These are phyloP conservation scores for Orbicella faveolata DNA, from an alignment of 64 coral and sea anemone species.

Conservation along the genomic window DNA sequence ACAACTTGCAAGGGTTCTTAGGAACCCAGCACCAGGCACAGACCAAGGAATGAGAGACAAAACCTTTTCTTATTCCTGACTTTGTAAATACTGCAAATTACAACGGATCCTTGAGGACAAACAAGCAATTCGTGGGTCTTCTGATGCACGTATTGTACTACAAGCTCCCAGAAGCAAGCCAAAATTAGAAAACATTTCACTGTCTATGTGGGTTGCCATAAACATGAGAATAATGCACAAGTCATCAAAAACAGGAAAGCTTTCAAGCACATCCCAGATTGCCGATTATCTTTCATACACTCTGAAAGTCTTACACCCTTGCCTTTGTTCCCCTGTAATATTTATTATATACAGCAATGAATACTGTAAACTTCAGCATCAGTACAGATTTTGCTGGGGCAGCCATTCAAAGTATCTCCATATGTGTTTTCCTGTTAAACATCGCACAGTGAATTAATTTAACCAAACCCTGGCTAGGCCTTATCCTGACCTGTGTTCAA, in stretches of 20 bases:
- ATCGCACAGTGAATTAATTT: neutral
- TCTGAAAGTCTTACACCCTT: neutral
- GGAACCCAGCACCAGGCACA: conserved; percentile 18
- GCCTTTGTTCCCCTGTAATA: neutral
- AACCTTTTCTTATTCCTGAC: conserved; percentile 38
- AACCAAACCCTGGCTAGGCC: neutral
- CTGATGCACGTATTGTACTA: conserved; percentile 13
- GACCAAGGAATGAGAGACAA: neutral
- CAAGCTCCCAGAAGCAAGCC: conserved; percentile 19
- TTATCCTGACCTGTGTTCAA: neutral
- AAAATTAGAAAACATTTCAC: conserved; percentile 38
- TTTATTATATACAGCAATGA: conserved; percentile 3
- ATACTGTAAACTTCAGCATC: conserved; percentile 23
- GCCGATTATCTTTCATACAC: conserved; percentile 18
- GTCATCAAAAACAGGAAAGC: conserved; percentile 11
- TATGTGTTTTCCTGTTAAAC: conserved; percentile 7
- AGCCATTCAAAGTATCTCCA: conserved; percentile 20
- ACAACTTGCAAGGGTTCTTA: conserved; percentile 21
- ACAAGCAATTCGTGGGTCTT: conserved; percentile 15
- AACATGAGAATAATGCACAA: conserved; percentile 23
- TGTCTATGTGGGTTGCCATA: conserved; percentile 13
- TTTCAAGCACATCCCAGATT: neutral
- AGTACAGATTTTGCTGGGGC: conserved; percentile 25
- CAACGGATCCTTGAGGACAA: conserved; percentile 15
- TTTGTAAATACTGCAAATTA: conserved; percentile 2